These are phyloP conservation scores for Thaleichthys pacificus DNA, from an alignment of 2,797 vertebrate species.

Conservation along the genomic window DNA sequence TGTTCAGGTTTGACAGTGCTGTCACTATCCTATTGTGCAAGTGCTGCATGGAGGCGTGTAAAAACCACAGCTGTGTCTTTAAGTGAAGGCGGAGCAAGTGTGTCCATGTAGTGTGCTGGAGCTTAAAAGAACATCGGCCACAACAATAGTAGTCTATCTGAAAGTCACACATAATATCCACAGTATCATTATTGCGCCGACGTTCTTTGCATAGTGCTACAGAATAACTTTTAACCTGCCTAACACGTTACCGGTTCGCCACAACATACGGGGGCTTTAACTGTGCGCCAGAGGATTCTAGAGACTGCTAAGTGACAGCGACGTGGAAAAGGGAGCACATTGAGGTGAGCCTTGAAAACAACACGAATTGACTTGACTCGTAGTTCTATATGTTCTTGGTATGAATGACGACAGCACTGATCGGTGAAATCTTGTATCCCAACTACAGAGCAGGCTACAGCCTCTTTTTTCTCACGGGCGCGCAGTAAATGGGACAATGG, in stretches of 20 bases:
- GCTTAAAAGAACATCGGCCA: conserved; percentile 67
- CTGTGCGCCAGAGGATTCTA: conserved; percentile 38
- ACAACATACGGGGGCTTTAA: conserved; percentile 36
- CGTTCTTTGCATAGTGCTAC: conserved; percentile 50
- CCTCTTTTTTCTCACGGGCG: background rate
- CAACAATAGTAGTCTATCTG: conserved; percentile 54
- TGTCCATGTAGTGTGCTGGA: conserved; percentile 28
- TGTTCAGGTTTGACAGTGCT: background rate
- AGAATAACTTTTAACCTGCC: conserved; percentile 36
- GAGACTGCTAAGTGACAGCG: conserved; percentile 29
- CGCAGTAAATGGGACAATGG: no score
- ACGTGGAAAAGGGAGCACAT: conserved; percentile 37
- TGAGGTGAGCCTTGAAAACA: conserved; percentile 66
- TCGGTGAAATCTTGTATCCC: conserved; percentile 21
- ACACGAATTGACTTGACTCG: conserved; percentile 25
- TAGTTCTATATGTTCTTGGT: conserved; percentile 34
- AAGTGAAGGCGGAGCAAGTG: conserved; percentile 69
- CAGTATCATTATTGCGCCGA: conserved; percentile 37
- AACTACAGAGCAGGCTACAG: background rate
- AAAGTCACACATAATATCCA: conserved; percentile 51
- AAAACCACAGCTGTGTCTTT: conserved; percentile 59
- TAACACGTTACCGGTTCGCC: conserved; percentile 16
- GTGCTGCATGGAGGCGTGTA: background rate
- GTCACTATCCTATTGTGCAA: background rate
- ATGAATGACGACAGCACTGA: conserved; percentile 46